phyloP scores from a whole-genome alignment of 1,140 invertebrate species.

The Tetragonula clypearis region DNA sequence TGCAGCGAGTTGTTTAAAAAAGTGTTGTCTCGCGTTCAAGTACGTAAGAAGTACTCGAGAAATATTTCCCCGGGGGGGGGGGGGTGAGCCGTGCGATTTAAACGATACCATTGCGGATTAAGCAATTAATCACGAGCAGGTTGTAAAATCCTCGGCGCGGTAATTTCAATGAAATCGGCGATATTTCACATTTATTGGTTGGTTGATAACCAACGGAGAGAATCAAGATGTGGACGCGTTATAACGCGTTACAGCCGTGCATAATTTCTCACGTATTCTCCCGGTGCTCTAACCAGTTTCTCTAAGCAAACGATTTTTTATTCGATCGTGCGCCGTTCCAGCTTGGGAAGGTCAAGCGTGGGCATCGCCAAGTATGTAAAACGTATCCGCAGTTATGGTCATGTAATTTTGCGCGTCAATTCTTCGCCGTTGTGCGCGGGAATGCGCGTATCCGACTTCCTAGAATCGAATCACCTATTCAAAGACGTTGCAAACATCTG shows the following conservation, averaged over 20 bases:
- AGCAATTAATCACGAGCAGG: background rate
- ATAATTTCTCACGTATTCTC: conserved; percentile 28
- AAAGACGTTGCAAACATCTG: no score
- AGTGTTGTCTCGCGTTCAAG: no score
- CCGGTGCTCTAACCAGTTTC: conserved; percentile 22
- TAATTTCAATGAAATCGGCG: background rate
- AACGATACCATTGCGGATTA: background rate
- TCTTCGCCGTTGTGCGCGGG: conserved; percentile 25
- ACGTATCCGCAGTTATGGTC: conserved; percentile 39
- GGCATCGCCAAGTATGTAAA: conserved; percentile 38
- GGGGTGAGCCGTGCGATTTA: background rate
- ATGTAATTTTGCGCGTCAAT: conserved; percentile 50
- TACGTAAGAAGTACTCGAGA: background rate
- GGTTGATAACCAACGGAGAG: background rate
- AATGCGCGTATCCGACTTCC: background rate
- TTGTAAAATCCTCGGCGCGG: background rate
- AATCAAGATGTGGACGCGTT: background rate
- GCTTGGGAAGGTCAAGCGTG: conserved; percentile 59
- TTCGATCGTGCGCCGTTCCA: conserved; percentile 39
- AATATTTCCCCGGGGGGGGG: background rate
- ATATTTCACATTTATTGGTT: background rate
- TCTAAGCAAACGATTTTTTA: conserved; percentile 28
- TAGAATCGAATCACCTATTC: conserved; percentile 23
- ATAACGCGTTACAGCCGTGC: no score
- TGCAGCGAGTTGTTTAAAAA: no score